Base-by-base conservation (phyloP, 2,888 invertebrate genomes). In the Seira musarum region DNA sequence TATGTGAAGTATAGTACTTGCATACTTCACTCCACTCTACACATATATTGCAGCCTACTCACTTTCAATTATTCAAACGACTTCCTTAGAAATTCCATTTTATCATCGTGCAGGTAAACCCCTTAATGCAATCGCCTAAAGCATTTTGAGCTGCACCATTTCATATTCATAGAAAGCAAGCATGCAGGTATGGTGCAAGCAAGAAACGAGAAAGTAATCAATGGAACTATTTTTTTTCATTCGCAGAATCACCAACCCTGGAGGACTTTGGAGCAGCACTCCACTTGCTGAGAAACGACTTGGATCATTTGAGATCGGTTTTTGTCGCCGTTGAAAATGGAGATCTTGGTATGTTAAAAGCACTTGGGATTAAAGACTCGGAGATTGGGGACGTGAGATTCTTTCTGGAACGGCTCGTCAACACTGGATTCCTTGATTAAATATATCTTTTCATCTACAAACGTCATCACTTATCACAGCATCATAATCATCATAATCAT, bases 301-400 rank as follows among this genome's bases (percentile, higher is more conserved):
- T 97, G 88, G 97, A 97, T 88, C 97, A 97, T 88, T 91, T 97
- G 82, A 94, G 97, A 89, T 96, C 96, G 1, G 96, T 97, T 35
- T 96, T 97, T 90, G 95, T 96, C 94, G 97, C 97, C 10, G 96
- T 97, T 40, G 97, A 97, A 89, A 96, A 96, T 89, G 97, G 97
- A 15, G 97, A 97, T 89, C 91, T 97, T 82, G 96, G 96, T 81
- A 96, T 96, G 94, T 91, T 97, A 81, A 96, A 96, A 88, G 96
- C 96, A 13, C 92, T 97, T 83, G 97, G 97, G 86, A 97, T 97
- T 90, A 96, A 97, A 90, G 97, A 97, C 89, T 96, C 96, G 0
- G 97, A 97, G 89, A 91, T 97, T 84, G 96, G 96, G 19, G 97
- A 97, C 88, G 96, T 97, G 75, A 97, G 97, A 89, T 97, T 97